These are phyloP conservation scores for Falco naumanni DNA, from an alignment of 2,797 vertebrate species.

Conservation along the genomic window DNA sequence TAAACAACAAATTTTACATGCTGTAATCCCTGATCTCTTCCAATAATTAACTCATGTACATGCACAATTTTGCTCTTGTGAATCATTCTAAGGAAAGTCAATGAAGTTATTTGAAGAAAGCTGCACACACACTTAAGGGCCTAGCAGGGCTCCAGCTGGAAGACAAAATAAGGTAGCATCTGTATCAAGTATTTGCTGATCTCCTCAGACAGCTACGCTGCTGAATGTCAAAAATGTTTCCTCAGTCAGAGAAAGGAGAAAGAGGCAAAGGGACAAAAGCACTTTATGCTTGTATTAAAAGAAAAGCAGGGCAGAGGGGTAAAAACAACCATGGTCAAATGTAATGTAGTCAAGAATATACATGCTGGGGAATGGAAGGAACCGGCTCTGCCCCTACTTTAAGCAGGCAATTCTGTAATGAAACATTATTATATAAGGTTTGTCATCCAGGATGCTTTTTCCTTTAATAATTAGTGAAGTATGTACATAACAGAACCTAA, in stretches of 20 bases:
- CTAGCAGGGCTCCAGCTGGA: background rate
- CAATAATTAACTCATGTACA: background rate
- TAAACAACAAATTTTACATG: background rate
- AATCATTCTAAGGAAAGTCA: background rate
- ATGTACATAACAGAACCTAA: background rate
- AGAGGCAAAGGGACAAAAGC: background rate
- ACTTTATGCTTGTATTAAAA: background rate
- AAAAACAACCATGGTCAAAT: background rate
- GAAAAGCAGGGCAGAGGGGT: background rate
- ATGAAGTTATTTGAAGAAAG: background rate
- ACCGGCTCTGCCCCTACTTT: background rate
- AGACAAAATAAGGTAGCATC: background rate
- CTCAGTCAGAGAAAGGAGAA: background rate
- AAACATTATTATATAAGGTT: background rate
- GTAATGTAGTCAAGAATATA: background rate
- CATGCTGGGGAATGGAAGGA: background rate
- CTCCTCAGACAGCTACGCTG: background rate
- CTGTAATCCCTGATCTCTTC: background rate
- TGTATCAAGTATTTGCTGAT: background rate
- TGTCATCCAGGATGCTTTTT: background rate
- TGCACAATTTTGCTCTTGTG: background rate
- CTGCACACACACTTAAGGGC: background rate
- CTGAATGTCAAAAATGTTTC: background rate
- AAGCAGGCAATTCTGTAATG: background rate
- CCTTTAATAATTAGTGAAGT: background rate